Conservation (phyloP, 2,888 invertebrate species). For the Calliphora vomitoria region DNA sequence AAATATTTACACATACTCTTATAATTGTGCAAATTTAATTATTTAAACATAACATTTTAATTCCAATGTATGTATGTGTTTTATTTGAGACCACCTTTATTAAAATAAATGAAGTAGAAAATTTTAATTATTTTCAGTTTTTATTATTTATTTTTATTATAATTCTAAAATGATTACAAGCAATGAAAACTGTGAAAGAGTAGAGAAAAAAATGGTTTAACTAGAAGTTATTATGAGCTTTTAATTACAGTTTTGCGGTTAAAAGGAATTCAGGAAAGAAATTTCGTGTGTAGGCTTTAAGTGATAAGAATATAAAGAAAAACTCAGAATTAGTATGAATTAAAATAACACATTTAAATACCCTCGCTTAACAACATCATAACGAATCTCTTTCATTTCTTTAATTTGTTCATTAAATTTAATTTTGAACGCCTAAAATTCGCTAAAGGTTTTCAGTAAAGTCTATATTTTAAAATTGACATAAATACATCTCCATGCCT, state of each 20-base stretch:
- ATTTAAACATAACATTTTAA: not conserved
- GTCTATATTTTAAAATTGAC: too few species aligned
- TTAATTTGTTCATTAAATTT: too few species aligned
- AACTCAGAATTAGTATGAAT: too few species aligned
- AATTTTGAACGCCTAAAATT: too few species aligned
- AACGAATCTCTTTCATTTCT: too few species aligned
- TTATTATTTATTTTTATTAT: not conserved
- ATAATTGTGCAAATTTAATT: not conserved
- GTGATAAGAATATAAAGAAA: not conserved
- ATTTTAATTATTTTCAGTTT: not conserved
- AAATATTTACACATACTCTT: not conserved
- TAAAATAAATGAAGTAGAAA: slow-evolving; percentile 9
- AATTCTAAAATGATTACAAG: too few species aligned
- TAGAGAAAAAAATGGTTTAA: not conserved
- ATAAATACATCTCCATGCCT: too few species aligned
- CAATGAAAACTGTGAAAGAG: not conserved
- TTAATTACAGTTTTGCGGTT: not conserved
- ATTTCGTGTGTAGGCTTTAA: not conserved
- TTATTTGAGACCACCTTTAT: not conserved
- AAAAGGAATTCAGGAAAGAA: not conserved
- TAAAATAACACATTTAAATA: too few species aligned
- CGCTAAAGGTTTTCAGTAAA: too few species aligned
- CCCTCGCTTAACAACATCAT: too few species aligned
- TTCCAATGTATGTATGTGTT: not conserved
- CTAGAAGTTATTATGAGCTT: not conserved